A percentile compares a stretch with the other conserved stretches of the same genome.
These are phyloP conservation scores for Xylota sylvarum DNA, from an alignment of 2,888 invertebrate genomes.

Conservation along the genomic window DNA sequence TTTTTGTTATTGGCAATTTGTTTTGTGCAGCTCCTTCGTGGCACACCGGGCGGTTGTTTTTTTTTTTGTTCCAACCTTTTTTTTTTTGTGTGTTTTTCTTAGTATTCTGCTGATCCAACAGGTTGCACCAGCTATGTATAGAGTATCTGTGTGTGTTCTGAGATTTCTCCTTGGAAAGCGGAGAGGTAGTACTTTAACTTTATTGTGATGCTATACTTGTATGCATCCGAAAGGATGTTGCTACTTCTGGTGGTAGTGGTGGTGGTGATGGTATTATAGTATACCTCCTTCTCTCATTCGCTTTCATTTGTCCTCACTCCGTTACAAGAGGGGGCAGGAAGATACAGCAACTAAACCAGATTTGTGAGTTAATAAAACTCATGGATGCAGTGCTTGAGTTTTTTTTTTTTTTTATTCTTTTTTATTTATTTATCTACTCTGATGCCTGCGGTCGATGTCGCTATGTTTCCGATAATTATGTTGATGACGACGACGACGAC, in stretches of 20 bases:
- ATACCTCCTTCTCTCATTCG: conserved; percentile 65
- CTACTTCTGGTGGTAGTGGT: conserved; percentile 45
- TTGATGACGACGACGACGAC: conserved; percentile 67
- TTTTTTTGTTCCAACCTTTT: conserved; percentile 18
- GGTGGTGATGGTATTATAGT: conserved; percentile 54
- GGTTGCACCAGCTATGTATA: conserved; percentile 68
- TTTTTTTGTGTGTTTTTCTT: conserved; percentile 64
- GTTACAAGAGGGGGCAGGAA: conserved; percentile 7
- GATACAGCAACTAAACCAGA: conserved; percentile 75
- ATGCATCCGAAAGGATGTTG: conserved; percentile 58
- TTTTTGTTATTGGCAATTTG: conserved; percentile 69
- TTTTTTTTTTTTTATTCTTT: conserved; percentile 57
- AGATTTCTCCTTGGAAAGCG: conserved; percentile 73
- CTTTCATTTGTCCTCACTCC: conserved; percentile 69
- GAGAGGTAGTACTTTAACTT: conserved; percentile 62
- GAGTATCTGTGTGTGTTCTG: conserved; percentile 54
- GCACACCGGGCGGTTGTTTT: conserved; percentile 61
- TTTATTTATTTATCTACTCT: conserved; percentile 65
- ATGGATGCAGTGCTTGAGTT: conserved; percentile 72
- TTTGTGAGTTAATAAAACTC: conserved; percentile 77
- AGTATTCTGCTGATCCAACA: conserved; percentile 74
- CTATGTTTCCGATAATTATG: conserved; percentile 75
- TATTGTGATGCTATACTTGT: conserved; percentile 64
- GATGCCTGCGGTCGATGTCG: conserved; percentile 73
- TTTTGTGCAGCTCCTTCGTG: conserved; percentile 76